Percentiles rank a stretch among this genome's conserved stretches.
phyloP scores from a whole-genome alignment of 2,888 invertebrate genomes.

The Xylophagus ater region DNA sequence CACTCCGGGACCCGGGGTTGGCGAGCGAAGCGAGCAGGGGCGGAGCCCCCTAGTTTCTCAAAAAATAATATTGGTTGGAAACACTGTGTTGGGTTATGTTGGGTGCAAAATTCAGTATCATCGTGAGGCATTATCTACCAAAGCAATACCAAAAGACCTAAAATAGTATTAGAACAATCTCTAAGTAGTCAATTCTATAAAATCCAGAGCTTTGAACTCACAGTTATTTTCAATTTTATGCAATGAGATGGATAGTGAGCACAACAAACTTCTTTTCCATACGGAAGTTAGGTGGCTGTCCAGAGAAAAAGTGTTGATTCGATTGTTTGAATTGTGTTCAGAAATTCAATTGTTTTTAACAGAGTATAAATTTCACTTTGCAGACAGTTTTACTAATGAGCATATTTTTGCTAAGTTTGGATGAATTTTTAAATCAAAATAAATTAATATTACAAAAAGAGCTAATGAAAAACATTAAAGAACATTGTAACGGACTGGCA shows the following conservation, averaged over 20 bases:
- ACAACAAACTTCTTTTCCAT: too few relatives aligned
- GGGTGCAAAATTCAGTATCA: too few relatives aligned
- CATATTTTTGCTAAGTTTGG: background rate
- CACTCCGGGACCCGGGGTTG: too few relatives aligned
- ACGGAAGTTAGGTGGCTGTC: too few relatives aligned
- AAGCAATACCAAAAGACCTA: background rate
- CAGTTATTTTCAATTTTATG: conserved; percentile 16
- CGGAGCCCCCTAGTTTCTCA: too few relatives aligned
- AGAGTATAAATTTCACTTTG: background rate
- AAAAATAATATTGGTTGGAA: too few relatives aligned
- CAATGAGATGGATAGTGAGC: conserved; percentile 18
- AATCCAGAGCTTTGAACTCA: too few relatives aligned
- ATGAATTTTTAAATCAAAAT: background rate
- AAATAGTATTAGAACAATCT: background rate
- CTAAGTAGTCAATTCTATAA: background rate
- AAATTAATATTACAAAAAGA: background rate
- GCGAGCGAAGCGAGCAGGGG: too few relatives aligned
- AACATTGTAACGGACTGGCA: background rate
- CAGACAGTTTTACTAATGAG: conserved; percentile 7
- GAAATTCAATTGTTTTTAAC: conserved; percentile 17
- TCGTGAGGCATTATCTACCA: background rate
- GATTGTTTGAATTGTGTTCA: conserved; percentile 17
- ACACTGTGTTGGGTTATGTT: too few relatives aligned
- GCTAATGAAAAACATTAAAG: background rate
- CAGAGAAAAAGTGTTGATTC: too few relatives aligned